A percentile compares a stretch with the other conserved stretches of the same genome.
Evolutionary conservation across 2,113 vertebrate species (phyloP).

Genomic region (Hypomesus transpacificus): DNA sequence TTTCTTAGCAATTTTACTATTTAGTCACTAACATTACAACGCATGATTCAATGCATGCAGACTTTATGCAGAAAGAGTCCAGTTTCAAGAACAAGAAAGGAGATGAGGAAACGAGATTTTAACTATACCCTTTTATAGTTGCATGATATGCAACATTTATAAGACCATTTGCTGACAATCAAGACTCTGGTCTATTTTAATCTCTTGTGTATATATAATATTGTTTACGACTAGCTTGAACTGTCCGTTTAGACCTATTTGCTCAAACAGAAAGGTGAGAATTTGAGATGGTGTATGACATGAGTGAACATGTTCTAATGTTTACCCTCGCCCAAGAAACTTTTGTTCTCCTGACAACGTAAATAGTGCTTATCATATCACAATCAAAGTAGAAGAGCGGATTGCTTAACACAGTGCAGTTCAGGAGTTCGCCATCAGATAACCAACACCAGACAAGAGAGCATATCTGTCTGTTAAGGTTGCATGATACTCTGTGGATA

Average conservation of each 20-base stretch:
- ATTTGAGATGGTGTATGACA: constrained; percentile 32
- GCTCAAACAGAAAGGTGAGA: constrained; percentile 22
- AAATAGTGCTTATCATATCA: constrained; percentile 52
- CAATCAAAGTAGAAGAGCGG: constrained; percentile 42
- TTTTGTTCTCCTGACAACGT: constrained; percentile 47
- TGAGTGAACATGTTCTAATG: constrained; percentile 45
- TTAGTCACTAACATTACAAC: no score
- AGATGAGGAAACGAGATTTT: constrained; percentile 22
- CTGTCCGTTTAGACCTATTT: neutral
- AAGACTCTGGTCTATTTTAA: constrained; percentile 18
- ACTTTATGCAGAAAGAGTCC: no score
- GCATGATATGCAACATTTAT: constrained; percentile 47
- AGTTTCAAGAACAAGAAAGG: no score
- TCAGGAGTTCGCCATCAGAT: constrained; percentile 49
- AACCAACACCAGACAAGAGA: constrained; percentile 12
- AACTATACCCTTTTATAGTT: constrained; percentile 48
- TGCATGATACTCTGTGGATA: neutral
- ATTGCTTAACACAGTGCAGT: constrained; percentile 32
- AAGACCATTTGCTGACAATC: constrained; percentile 33
- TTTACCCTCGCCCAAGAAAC: constrained; percentile 35
- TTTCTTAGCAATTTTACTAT: no score
- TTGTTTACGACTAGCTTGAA: no score
- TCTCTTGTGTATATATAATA: no score
- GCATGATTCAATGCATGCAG: neutral
- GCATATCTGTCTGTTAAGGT: constrained; percentile 10